Evolutionary conservation across 2,797 vertebrate species (phyloP), one percentile per base, ranked within the genome.

Genomic region (Mustela erminea): DNA sequence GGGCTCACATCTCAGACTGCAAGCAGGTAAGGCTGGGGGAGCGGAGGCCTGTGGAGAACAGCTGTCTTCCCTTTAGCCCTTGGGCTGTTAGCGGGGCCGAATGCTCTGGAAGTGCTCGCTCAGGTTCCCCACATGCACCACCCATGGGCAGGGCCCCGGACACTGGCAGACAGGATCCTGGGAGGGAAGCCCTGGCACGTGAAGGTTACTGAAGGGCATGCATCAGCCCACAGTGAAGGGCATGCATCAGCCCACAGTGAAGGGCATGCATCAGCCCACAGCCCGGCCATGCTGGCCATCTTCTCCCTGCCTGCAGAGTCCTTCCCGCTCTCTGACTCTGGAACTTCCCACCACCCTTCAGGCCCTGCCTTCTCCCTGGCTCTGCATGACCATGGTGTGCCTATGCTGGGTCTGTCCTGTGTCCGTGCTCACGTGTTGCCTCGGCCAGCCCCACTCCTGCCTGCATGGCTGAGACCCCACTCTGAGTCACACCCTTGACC

Each of bases 101-200:
- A 46, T 15, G 14, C 74, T 75, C 41, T 27, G 72, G 38, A 74
- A 74, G 41, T 15, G 13, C 72, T 74, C 1, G 43, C 72, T 74
- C 4, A 2, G 43, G 27, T 75, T 29, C 41, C 3, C 7, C 2
- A 18, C 4, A 7, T 49, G 49, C 3, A 25, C 62, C 72, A 84
- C 72, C 46, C 64, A 46, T 25, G 13, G 70, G 82, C 29, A 7
- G 80, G 38, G 64, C 17, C 70, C 87, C 3, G 3, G 43, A 11
- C 49, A 62, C 3, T 23, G 38, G 14, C 5, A 4, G 43, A 46
- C 3, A 4, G 43, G 43, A 49, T 77, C 15, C 43, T 49, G 75
- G 62, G 49, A 18, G 46, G 25, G 58, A 64, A 66, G 46, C 0
- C 0, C 14, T 1, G 0, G 2, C 7, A 4, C 10, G 35, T 74